These are phyloP conservation scores for Huso huso DNA, from an alignment of 2,797 vertebrate species.

Conservation along the genomic window DNA sequence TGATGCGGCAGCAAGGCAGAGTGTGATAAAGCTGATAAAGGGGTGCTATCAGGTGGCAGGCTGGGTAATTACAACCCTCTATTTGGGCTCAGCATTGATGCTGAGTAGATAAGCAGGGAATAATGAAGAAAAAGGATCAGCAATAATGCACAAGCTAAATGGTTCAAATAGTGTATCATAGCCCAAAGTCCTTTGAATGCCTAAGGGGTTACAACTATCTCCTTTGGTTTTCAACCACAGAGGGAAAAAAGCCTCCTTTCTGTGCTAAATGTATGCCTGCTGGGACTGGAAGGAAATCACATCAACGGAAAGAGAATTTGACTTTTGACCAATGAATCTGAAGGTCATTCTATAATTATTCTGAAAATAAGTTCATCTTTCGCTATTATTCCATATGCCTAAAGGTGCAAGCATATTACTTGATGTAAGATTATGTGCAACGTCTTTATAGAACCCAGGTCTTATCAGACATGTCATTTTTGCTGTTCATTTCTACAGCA, in stretches of 20 bases:
- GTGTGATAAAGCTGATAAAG: conserved; percentile 91
- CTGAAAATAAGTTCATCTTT: conserved; percentile 71
- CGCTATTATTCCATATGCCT: conserved; percentile 66
- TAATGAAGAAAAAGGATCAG: conserved; percentile 87
- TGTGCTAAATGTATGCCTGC: conserved; percentile 73
- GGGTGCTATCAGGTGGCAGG: conserved; percentile 88
- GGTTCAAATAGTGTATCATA: conserved; percentile 83
- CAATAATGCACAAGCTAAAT: conserved; percentile 89
- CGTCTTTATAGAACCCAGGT: conserved; percentile 51
- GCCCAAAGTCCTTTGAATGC: conserved; percentile 75
- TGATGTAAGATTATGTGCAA: conserved; percentile 54
- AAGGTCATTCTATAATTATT: conserved; percentile 75
- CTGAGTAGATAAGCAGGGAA: conserved; percentile 79
- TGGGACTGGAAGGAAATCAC: conserved; percentile 67
- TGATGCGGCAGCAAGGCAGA: conserved; percentile 88
- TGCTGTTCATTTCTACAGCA: conserved; percentile 41
- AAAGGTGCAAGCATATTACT: conserved; percentile 65
- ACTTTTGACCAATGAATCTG: conserved; percentile 75
- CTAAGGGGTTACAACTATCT: conserved; percentile 76
- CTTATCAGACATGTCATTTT: conserved; percentile 50
- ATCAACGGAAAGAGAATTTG: conserved; percentile 74
- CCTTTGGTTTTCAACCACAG: conserved; percentile 66
- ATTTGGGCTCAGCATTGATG: conserved; percentile 92
- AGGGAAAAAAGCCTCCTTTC: conserved; percentile 56
- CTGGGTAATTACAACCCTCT: conserved; percentile 97